Base-by-base conservation (phyloP, 2,888 invertebrate genomes). In the Cheilosia urbana region DNA sequence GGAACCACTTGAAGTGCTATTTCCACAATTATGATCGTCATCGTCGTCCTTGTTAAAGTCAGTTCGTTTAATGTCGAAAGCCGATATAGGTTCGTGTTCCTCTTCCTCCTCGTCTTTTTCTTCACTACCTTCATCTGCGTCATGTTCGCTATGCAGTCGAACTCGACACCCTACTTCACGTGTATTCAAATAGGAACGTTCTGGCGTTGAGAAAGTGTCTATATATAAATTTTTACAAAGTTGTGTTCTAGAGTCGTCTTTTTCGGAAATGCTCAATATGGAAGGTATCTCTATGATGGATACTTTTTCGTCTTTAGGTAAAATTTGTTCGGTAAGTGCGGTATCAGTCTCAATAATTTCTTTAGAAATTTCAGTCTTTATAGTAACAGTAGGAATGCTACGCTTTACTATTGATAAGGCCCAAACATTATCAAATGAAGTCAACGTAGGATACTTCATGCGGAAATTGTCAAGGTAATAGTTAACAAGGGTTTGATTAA, bases 1-100 rank as follows among this genome's bases (percentile, higher is more conserved):
- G 79, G 89, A 89, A 80, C 91, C 94, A 89, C 94, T 94, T 77
- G 94, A 94, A 89, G 93, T 93, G 89, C 94, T 94, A 88, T 93
- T 94, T 87, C 93, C 94, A 27, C 94, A 94, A 90, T 94, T 94
- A 89, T 93, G 94, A 88, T 94, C 94, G 88, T 94, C 94, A 88
- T 94, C 93, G 89, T 94, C 93, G 89, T 94, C 93, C 87, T 94
- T 89, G 73, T 91, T 89, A 85, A 90, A 89, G 83, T 90, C 89
- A 24, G 89, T 89, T 87, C 90, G 89, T 62, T 89, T 93, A 53
- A 88, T 89, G 87, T 92, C 90, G 76, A 91, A 90, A 81, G 90
- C 87, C 63, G 89, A 89, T 15, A 84, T 82, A 15, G 17, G 27
- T 65, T 49, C 27, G 37, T 71, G 9, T 85, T 81, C 17, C 87